These are phyloP conservation scores for Crotalus horridus DNA, from an alignment of 2,113 vertebrate genomes.

Conservation along the genomic window DNA sequence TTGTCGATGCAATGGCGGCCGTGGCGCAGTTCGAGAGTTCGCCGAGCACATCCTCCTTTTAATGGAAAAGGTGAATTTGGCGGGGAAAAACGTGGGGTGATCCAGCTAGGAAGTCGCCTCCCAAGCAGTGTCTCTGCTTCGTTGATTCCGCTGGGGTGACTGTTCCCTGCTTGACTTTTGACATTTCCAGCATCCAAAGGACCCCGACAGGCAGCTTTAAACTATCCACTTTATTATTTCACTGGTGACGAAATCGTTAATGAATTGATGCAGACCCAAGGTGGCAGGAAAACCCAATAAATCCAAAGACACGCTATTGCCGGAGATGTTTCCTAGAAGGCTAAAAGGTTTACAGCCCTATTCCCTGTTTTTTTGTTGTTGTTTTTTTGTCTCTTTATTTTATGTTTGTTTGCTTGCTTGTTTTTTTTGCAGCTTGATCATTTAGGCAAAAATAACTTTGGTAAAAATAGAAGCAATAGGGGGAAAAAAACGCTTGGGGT, in stretches of 20 bases:
- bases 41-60: slow-evolving; percentile 81
- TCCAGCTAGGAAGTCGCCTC: not conserved
- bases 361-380: too few species aligned
- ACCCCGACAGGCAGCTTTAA: not conserved
- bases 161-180: not conserved
- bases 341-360: not conserved
- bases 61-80: slow-evolving; percentile 55
- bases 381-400: not conserved
- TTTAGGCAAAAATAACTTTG: not conserved
- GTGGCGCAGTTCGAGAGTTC: slow-evolving; percentile 84
- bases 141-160: not conserved
- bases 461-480: not conserved
- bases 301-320: not conserved
- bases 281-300: not conserved
- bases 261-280: not conserved
- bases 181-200: slow-evolving; percentile 7
- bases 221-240: not conserved
- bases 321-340: not conserved
- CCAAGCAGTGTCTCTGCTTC: not conserved
- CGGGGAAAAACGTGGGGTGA: not conserved
- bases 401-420: not conserved
- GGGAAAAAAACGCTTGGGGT: not conserved
- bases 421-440: not conserved
- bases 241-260: not conserved
- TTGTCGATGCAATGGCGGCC: slow-evolving; percentile 73